These are phyloP conservation scores for Lasioglossum albipes DNA, from an alignment of 1,140 invertebrate species.

Conservation along the genomic window DNA sequence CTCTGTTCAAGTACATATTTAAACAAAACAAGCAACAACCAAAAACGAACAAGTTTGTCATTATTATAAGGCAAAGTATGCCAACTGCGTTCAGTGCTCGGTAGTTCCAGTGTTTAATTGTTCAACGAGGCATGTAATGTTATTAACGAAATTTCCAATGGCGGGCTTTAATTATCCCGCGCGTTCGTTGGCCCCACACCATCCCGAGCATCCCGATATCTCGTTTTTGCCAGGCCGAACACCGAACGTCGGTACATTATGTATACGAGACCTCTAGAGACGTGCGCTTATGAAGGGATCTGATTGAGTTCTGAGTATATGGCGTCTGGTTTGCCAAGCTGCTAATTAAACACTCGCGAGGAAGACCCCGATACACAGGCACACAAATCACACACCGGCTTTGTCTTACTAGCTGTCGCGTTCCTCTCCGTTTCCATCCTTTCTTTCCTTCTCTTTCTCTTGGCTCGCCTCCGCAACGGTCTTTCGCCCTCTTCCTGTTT, in stretches of 20 bases:
- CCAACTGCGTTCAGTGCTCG: no score
- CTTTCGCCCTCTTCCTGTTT: conserved; percentile 3
- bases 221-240: conserved; percentile 37
- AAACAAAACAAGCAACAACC: no score
- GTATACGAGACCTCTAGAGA: conserved; percentile 71
- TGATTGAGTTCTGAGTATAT: conserved; percentile 80
- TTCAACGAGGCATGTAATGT: neutral
- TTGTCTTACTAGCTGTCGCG: conserved; percentile 46
- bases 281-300: conserved; percentile 78
- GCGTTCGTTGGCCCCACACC: neutral
- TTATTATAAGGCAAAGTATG: no score
- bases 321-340: conserved; percentile 78
- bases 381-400: conserved; percentile 62
- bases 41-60: no score
- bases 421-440: conserved; percentile 19
- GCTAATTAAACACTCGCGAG: conserved; percentile 79
- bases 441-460: conserved; percentile 37
- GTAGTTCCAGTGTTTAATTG: no score
- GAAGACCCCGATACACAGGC: conserved; percentile 59
- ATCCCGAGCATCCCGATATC: conserved; percentile 22
- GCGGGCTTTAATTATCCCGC: neutral
- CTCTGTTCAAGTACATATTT: no score
- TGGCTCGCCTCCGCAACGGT: conserved; percentile 34
- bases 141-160: neutral
- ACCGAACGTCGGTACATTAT: conserved; percentile 72